phyloP scores from a whole-genome alignment of 2,888 invertebrate genomes.

The Napeogenes inachia region DNA sequence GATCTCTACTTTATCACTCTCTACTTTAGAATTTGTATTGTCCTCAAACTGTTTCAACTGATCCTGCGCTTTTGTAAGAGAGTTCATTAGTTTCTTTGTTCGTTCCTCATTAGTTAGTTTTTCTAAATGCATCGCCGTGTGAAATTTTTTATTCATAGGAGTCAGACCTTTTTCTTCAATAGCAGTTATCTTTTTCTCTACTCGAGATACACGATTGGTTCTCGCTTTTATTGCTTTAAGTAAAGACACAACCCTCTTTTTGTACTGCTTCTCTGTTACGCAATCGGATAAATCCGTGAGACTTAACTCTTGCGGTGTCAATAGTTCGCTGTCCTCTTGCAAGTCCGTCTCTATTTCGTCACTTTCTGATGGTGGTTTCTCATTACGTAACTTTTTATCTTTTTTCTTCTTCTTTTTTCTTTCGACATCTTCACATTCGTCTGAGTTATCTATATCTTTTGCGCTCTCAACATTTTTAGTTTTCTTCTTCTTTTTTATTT shows the following conservation, averaged over 20 bases:
- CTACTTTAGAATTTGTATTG: slow-evolving; percentile 29
- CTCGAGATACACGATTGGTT: slow-evolving; percentile 39
- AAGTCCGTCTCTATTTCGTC: slow-evolving; percentile 60
- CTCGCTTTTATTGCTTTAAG: slow-evolving; percentile 50
- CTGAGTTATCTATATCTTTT: slow-evolving; percentile 5
- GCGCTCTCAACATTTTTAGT: slow-evolving; percentile 14
- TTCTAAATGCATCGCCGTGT: slow-evolving; percentile 60
- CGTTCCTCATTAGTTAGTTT: slow-evolving; percentile 48
- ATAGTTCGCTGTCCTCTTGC: slow-evolving; percentile 46
- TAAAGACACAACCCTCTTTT: slow-evolving; percentile 48
- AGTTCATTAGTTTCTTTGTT: slow-evolving; percentile 45
- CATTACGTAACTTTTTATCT: slow-evolving; percentile 21
- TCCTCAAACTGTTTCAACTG: slow-evolving; percentile 41
- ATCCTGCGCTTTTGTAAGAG: slow-evolving; percentile 42
- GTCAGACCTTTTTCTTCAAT: slow-evolving; percentile 58
- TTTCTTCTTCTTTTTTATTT: slow-evolving; percentile 27
- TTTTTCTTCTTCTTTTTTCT: slow-evolving; percentile 22
- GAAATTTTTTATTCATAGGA: slow-evolving; percentile 53
- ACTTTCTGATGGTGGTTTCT: slow-evolving; percentile 43
- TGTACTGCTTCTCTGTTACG: slow-evolving; percentile 45
- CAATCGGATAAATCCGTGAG: slow-evolving; percentile 58
- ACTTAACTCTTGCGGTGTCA: slow-evolving; percentile 49
- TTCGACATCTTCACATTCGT: slow-evolving; percentile 21
- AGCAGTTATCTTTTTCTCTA: slow-evolving; percentile 48
- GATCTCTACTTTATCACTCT: slow-evolving; percentile 32